Evolutionary conservation across 2,888 invertebrate genomes (phyloP).

Genomic region (Metacarcinus magister): DNA sequence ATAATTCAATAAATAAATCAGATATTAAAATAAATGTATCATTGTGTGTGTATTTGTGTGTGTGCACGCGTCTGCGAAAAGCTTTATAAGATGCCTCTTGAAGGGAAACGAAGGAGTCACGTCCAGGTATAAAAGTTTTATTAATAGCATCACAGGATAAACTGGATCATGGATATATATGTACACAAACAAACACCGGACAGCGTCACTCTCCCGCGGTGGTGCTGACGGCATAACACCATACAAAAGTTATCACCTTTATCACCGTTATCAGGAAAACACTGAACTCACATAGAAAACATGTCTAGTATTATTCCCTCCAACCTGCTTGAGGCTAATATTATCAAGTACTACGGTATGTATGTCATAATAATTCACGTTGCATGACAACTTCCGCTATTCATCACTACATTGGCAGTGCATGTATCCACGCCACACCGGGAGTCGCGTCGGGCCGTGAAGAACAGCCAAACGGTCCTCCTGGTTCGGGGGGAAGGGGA

Average conservation of each 20-base stretch:
- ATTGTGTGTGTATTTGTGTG: too few relatives aligned
- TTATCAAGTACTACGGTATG: slow-evolving; percentile 16
- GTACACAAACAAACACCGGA: slow-evolving; percentile 50
- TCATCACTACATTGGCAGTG: slow-evolving; percentile 42
- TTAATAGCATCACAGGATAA: slow-evolving; percentile 81
- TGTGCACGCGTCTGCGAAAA: too few relatives aligned
- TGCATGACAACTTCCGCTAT: slow-evolving; percentile 29
- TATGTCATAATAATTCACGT: neutral
- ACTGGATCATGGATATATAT: slow-evolving; percentile 67
- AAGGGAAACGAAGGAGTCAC: neutral
- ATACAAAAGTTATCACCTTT: slow-evolving; percentile 49
- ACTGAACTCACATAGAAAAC: slow-evolving; percentile 35
- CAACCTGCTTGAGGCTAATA: slow-evolving; percentile 36
- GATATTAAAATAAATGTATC: too few relatives aligned
- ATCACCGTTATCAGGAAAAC: slow-evolving; percentile 46
- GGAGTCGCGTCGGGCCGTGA: neutral
- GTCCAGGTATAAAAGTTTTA: slow-evolving; percentile 79
- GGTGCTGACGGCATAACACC: slow-evolving; percentile 46
- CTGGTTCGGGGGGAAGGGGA: neutral
- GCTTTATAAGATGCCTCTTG: neutral
- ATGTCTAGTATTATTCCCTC: slow-evolving; percentile 45
- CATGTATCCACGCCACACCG: slow-evolving; percentile 29
- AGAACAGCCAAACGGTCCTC: neutral
- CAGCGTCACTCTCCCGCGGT: slow-evolving; percentile 48
- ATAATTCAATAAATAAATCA: too few relatives aligned